These are phyloP conservation scores for Anser brachyrhynchus DNA, from an alignment of 2,113 vertebrate genomes.

Conservation along the genomic window DNA sequence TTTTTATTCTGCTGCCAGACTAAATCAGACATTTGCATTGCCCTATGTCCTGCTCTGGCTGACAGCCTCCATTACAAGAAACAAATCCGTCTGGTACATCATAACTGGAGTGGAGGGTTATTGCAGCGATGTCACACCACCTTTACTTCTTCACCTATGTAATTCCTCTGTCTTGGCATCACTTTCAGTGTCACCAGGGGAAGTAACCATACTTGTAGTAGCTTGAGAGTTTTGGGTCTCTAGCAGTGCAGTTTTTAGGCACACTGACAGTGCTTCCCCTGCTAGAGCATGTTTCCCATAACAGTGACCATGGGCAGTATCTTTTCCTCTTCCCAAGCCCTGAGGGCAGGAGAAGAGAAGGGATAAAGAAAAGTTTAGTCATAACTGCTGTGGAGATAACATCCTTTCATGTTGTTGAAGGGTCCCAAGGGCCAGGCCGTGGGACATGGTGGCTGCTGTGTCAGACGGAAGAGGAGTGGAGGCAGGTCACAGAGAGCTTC, in stretches of 20 bases:
- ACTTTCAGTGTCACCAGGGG: background rate
- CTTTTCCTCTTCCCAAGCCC: background rate
- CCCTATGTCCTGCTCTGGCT: background rate
- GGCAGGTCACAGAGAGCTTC: constrained; percentile 91
- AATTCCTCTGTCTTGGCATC: background rate
- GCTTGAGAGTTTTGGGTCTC: background rate
- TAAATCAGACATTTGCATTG: background rate
- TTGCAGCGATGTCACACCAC: background rate
- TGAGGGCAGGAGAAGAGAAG: background rate
- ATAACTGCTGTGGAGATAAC: background rate
- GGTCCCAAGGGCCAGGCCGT: constrained; percentile 78
- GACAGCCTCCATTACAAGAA: background rate
- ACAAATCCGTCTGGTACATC: background rate
- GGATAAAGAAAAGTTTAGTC: background rate
- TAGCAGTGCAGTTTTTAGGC: background rate
- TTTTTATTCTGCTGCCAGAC: constrained; percentile 54
- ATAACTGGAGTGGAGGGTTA: background rate
- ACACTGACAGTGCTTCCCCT: background rate
- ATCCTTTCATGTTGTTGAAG: constrained; percentile 58
- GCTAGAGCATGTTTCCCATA: background rate
- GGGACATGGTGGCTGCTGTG: constrained; percentile 95
- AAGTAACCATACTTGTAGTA: background rate
- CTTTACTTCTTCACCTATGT: background rate
- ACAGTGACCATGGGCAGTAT: background rate
- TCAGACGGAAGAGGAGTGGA: constrained; percentile 94